Conservation (phyloP, 64 coral and sea anemone species). For the Exaiptasia diaphana region DNA sequence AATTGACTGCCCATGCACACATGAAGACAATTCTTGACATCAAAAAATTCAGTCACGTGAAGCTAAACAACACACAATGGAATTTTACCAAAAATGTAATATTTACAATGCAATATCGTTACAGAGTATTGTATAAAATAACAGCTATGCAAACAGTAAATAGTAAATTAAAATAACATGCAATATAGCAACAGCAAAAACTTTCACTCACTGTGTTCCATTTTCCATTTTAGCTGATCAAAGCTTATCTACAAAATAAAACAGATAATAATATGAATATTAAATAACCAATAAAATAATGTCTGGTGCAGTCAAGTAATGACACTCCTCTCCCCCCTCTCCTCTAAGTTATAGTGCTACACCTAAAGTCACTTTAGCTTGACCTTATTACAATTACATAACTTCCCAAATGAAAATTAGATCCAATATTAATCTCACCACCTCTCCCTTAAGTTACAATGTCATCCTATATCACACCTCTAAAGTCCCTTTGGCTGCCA, state of each 20-base stretch:
- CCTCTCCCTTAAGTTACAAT: not conserved
- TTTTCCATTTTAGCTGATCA: not conserved
- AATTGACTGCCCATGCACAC: too few species aligned
- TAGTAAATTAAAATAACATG: not conserved
- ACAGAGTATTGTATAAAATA: not conserved
- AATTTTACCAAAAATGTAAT: not conserved
- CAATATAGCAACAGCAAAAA: not conserved
- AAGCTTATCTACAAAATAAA: not conserved
- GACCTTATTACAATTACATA: not conserved
- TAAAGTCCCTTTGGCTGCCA: not conserved
- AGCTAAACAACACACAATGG: not conserved
- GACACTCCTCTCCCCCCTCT: not conserved
- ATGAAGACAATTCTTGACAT: not conserved
- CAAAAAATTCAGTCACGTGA: not conserved
- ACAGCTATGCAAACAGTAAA: not conserved
- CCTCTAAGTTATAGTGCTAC: not conserved
- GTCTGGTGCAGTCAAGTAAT: not conserved
- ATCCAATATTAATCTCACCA: not conserved
- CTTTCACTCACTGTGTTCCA: slow-evolving; percentile 1
- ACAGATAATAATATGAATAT: too few species aligned
- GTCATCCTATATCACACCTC: not conserved
- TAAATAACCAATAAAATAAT: not conserved
- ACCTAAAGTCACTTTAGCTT: not conserved
- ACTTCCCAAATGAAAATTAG: not conserved
- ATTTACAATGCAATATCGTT: not conserved